phyloP scores from a whole-genome alignment of 2,888 invertebrate genomes.

The Oxycera nigricornis region DNA sequence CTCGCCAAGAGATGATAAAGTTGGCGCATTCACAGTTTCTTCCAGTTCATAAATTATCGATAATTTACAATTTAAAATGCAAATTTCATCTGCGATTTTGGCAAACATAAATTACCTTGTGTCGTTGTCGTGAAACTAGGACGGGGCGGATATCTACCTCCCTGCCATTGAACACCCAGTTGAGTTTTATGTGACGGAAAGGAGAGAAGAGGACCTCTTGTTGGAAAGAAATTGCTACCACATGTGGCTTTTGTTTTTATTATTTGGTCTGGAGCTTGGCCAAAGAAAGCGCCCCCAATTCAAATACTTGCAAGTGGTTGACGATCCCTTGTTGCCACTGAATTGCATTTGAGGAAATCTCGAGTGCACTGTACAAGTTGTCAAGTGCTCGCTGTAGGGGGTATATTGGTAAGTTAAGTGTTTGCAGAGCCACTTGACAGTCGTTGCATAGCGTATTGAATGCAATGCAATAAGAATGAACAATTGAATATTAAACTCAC shows the following conservation, averaged over 20 bases:
- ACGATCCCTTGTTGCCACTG: constrained; percentile 16
- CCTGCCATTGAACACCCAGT: background rate
- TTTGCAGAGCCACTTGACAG: constrained; percentile 43
- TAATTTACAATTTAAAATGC: constrained; percentile 46
- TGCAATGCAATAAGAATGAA: background rate
- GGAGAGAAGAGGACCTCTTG: background rate
- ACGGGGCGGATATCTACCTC: background rate
- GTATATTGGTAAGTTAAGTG: constrained; percentile 46
- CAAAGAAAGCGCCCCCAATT: constrained; percentile 18
- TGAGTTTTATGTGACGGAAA: background rate
- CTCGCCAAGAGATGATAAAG: constrained; percentile 3
- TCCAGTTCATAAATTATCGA: constrained; percentile 44
- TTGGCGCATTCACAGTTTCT: background rate
- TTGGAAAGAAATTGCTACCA: constrained; percentile 34
- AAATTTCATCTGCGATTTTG: constrained; percentile 34
- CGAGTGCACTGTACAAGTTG: constrained; percentile 14
- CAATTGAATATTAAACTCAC: no score
- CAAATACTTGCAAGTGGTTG: constrained; percentile 23
- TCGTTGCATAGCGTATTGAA: constrained; percentile 9
- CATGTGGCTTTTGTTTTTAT: constrained; percentile 40
- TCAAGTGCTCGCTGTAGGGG: constrained; percentile 42
- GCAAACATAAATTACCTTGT: constrained; percentile 30
- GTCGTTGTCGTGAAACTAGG: background rate
- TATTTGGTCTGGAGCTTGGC: background rate
- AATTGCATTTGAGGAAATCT: constrained; percentile 19